phyloP scores from a whole-genome alignment of 2,113 vertebrate species.

The Solea solea region DNA sequence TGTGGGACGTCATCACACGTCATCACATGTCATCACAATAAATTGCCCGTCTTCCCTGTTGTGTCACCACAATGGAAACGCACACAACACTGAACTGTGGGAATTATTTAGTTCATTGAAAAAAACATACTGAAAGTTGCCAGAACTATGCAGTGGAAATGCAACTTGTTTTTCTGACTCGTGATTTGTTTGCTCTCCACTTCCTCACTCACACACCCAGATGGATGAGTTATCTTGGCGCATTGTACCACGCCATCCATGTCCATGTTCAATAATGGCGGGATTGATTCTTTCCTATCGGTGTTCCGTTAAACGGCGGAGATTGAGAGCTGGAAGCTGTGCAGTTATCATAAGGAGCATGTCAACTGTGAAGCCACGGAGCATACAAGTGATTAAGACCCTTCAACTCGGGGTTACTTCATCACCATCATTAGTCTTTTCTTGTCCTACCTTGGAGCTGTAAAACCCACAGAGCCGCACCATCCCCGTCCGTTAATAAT shows the following conservation, averaged over 20 bases:
- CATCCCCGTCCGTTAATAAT: constrained; percentile 73
- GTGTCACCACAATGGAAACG: too few relatives aligned
- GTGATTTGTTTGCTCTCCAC: constrained; percentile 33
- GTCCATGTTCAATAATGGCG: constrained; percentile 63
- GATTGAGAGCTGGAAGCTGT: constrained; percentile 53
- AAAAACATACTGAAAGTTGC: too few relatives aligned
- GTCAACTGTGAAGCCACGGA: constrained; percentile 73
- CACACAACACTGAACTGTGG: too few relatives aligned
- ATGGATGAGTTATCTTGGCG: constrained; percentile 61
- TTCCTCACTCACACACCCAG: constrained; percentile 33
- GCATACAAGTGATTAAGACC: constrained; percentile 81
- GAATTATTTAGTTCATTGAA: too few relatives aligned
- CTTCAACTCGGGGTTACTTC: constrained; percentile 77
- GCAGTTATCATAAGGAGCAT: constrained; percentile 72
- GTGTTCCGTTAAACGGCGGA: constrained; percentile 39
- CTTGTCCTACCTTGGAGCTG: constrained; percentile 75
- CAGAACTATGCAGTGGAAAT: too few relatives aligned
- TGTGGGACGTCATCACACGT: too few relatives aligned
- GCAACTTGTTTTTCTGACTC: constrained; percentile 28
- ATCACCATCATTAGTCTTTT: constrained; percentile 78
- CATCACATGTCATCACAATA: too few relatives aligned
- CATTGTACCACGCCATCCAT: constrained; percentile 58
- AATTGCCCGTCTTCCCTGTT: too few relatives aligned
- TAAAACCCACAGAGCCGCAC: constrained; percentile 70
- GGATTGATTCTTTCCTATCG: constrained; percentile 61